Evolutionary conservation across 2,888 invertebrate genomes (phyloP).

Genomic region (Celastrina argiolus): DNA sequence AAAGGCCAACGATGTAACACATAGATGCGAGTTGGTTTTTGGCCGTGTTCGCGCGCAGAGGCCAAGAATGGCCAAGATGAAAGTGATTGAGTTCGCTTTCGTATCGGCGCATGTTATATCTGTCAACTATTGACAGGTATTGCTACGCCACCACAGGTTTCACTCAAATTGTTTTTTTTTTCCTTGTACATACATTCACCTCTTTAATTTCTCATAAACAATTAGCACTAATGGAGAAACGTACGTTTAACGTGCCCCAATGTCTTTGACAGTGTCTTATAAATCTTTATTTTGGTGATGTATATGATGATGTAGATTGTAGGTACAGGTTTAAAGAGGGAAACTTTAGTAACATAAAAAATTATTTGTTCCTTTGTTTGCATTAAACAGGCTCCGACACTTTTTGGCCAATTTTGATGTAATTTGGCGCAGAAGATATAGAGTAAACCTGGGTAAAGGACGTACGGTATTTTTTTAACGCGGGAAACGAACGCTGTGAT

Average conservation of each 20-base stretch:
- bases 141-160: slow-evolving; percentile 33
- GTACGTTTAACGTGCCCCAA: not conserved
- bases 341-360: no score
- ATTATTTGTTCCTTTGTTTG: no score
- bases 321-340: no score
- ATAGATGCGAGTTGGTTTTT: slow-evolving; percentile 68
- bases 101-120: slow-evolving; percentile 35
- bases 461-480: no score
- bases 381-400: no score
- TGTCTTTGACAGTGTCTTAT: no score
- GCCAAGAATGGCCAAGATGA: slow-evolving; percentile 59
- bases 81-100: slow-evolving; percentile 71
- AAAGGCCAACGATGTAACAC: slow-evolving; percentile 56
- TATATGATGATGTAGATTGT: no score
- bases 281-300: no score
- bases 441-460: no score
- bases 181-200: slow-evolving; percentile 29
- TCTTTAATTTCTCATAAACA: slow-evolving; percentile 18
- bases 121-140: slow-evolving; percentile 47
- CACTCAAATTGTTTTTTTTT: slow-evolving; percentile 32
- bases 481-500: no score
- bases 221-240: slow-evolving; percentile 14
- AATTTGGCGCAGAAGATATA: no score
- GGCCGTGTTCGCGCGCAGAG: slow-evolving; percentile 57
- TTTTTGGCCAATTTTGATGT: no score